Percentiles rank a stretch among this genome's conserved stretches.
Conservation (phyloP, 2,888 invertebrate species). For the Meandrusa payeni region DNA sequence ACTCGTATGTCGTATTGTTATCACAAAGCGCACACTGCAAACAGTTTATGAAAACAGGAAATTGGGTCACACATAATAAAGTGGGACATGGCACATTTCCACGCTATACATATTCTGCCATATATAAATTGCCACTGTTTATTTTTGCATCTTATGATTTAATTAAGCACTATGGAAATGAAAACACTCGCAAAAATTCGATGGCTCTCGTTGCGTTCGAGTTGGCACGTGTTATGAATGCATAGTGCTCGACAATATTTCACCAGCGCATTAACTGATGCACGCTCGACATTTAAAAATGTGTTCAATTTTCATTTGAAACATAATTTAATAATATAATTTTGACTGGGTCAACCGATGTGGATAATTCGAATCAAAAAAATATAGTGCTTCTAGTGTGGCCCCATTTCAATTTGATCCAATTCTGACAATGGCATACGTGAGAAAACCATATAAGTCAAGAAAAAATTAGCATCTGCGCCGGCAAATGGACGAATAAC, state of each 20-base stretch:
- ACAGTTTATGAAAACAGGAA: conserved; percentile 4
- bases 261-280: neutral
- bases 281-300: too few relatives aligned
- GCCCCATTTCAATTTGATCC: too few relatives aligned
- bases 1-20: conserved; percentile 7
- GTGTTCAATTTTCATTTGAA: too few relatives aligned
- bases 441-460: too few relatives aligned
- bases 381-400: too few relatives aligned
- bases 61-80: conserved; percentile 13
- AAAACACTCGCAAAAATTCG: neutral
- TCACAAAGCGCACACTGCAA: neutral
- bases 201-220: neutral
- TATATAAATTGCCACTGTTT: conserved; percentile 3
- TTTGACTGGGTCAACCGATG: too few relatives aligned
- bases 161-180: conserved; percentile 1
- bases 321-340: too few relatives aligned
- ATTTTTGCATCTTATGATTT: conserved; percentile 4
- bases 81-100: conserved; percentile 5
- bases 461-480: too few relatives aligned
- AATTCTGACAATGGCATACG: too few relatives aligned
- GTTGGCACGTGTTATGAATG: neutral
- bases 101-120: neutral
- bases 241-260: neutral
- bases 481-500: too few relatives aligned
- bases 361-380: too few relatives aligned